Evolutionary conservation across 2,113 vertebrate genomes (phyloP), one percentile per base, ranked within the genome.

Genomic region (Oncorhynchus clarkii): DNA sequence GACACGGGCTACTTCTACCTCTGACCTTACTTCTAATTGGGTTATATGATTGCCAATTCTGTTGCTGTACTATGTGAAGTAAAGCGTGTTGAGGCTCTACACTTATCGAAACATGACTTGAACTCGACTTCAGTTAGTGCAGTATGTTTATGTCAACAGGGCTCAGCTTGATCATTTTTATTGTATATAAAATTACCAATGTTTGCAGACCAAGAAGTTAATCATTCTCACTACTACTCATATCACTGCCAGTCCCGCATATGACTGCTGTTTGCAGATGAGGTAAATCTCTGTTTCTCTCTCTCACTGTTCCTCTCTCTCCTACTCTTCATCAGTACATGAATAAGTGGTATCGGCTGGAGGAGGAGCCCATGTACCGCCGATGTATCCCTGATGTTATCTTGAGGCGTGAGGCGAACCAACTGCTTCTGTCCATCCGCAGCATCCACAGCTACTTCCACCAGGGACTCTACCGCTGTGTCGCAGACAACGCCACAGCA

Each of bases 391-490:
- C 67, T 27, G 77, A 75, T 3, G 51, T 80, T 24, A 78, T 82
- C 7, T 68, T 88, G 69, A 75, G 0, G 20, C 62, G 11, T 9
- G 75, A 85, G 27, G 72, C 67, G 0, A 82, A 84, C 64, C 85
- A 76, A 0, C 78, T 92, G 0, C 2, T 78, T 18, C 62, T 93
- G 73, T 8, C 5, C 0, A 68, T 92, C 27, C 16, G 45, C 39
- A 8, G 1, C 0, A 80, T 79, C 2, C 74, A 77, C 48, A 72
- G 26, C 20, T 90, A 34, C 79, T 69, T 54, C 0, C 80, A 59
- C 0, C 81, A 86, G 4, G 90, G 91, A 5, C 69, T 80, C 60
- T 92, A 87, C 76, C 93, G 92, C 81, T 94, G 93, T 14, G 86
- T 92, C 0, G 13, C 65, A 1, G 74, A 85, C 12, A 88, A 91